Conservation (phyloP, 2,113 vertebrate species). For the Microtus pennsylvanicus region DNA sequence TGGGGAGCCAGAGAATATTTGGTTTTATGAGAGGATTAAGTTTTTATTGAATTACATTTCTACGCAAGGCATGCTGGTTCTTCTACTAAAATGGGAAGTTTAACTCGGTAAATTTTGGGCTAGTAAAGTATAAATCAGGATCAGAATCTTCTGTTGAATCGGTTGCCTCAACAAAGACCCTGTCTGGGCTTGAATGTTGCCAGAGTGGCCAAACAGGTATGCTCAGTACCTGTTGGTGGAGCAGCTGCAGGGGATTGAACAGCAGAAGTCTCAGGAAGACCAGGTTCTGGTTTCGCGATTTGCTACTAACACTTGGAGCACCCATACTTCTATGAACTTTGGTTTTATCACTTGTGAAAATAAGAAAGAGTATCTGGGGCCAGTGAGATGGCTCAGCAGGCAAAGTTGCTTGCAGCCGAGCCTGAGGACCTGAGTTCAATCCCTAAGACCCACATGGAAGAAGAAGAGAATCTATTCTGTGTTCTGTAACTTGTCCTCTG, state of each 20-base stretch:
- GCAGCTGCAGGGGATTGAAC: neutral
- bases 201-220: neutral
- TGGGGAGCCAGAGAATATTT: conserved; percentile 70
- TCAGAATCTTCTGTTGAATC: conserved; percentile 30
- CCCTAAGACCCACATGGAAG: neutral
- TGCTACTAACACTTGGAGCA: neutral
- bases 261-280: neutral
- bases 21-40: conserved; percentile 74
- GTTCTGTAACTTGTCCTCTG: neutral
- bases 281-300: neutral
- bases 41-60: conserved; percentile 79
- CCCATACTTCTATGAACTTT: neutral
- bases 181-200: neutral
- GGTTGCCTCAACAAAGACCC: neutral
- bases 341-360: conserved; percentile 37
- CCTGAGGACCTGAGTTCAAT: neutral
- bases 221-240: neutral
- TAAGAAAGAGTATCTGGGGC: neutral
- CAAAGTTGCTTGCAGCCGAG: neutral
- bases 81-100: conserved; percentile 54
- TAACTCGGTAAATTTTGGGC: conserved; percentile 15
- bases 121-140: conserved; percentile 54
- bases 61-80: conserved; percentile 59
- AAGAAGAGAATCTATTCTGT: neutral
- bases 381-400: neutral